Conservation (phyloP, 2,797 vertebrate genomes). For the Bucorvus abyssinicus region DNA sequence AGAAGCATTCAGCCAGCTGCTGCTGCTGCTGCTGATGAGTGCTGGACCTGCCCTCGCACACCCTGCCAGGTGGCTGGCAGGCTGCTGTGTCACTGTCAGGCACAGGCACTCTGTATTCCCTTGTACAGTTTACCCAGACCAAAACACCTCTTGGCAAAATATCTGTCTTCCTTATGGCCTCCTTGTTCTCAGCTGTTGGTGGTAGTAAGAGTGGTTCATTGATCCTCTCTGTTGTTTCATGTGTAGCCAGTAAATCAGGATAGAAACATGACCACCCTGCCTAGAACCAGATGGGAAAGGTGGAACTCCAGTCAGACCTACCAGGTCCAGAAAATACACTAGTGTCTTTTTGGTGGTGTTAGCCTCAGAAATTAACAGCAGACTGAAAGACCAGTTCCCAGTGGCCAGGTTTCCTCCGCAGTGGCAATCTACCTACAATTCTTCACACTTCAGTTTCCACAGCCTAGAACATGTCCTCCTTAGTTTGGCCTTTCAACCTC, state of each 20-base stretch:
- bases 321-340: neutral
- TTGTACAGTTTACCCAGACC: neutral
- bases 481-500: neutral
- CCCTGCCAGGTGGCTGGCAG: neutral
- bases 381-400: neutral
- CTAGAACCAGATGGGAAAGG: neutral
- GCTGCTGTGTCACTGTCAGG: neutral
- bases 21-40: neutral
- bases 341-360: neutral
- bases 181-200: neutral
- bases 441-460: neutral
- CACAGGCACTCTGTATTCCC: neutral
- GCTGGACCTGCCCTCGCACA: neutral
- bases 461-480: fast-evolving
- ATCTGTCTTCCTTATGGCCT: neutral
- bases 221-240: neutral
- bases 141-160: neutral
- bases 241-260: neutral
- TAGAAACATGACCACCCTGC: neutral
- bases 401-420: neutral
- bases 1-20: fast-evolving
- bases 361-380: neutral
- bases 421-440: neutral
- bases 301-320: neutral
- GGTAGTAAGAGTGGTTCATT: neutral